Base-by-base conservation (phyloP, 2,797 vertebrate genomes). In the Hybognathus amarus region DNA sequence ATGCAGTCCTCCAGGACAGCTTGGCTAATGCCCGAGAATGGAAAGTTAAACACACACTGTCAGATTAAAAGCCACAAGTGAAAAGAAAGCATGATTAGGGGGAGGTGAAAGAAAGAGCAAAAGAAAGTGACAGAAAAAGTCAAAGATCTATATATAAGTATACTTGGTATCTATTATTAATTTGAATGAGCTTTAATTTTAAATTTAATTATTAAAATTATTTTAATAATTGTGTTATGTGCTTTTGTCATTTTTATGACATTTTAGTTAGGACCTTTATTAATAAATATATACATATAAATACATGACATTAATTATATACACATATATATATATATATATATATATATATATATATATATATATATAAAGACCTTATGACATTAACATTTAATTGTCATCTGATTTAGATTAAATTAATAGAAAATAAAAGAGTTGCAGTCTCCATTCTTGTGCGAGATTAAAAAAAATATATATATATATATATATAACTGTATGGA, bases 1-100 rank as follows among this genome's bases (percentile, higher is more conserved):
- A 93, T 92, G 88, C 82, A 90, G 92, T 92, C 89, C 73, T 86
- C 77, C 63, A 88, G 89, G 85, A 91, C 89, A 90, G 90, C 90
- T 89, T 85, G 85, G 88, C 89, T 87, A 90, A 85, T 85, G 77
- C 69, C 79, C 12, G 22, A 13, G 61, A 76, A 79, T 79, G 68
- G 75, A 79, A 82, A 66, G 86, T 87, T 87, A 87, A 86, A 88
- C 59, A 79, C 74, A 83, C 64, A 80, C 87, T 87, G 87, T 82
- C 79, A 87, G 84, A 85, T 38, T 83, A 80, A 90, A 87, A 74
- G 82, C 68, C 50, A 40, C 15, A 20, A 47, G 79, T 79, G 24
- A 75, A 50, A 83, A 86, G 74, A 64, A 77, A 71, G 22, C 71
- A 54, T 74, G 75, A 71, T 63, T 33, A 22, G 56, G 61, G 50